Conservation (phyloP, 2,797 vertebrate genomes). For the Cryptoblepharus egeriae region DNA sequence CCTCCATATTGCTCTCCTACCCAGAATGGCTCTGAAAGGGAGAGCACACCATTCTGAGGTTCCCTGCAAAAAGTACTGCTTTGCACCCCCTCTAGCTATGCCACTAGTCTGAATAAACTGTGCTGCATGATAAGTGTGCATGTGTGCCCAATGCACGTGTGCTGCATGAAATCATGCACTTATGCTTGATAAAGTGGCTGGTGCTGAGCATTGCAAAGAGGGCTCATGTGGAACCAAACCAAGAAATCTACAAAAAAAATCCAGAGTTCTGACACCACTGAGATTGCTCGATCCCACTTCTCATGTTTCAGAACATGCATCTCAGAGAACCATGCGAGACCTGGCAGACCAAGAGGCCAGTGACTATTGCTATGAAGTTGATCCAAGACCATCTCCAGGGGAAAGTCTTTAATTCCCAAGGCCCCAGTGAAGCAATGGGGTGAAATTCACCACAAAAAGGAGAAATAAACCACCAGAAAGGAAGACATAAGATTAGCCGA, state of each 20-base stretch:
- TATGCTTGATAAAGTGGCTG: neutral
- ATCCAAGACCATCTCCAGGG: neutral
- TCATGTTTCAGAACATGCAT: neutral
- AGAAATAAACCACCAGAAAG: neutral
- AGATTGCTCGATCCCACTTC: neutral
- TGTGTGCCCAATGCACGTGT: too few relatives aligned
- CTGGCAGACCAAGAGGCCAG: neutral
- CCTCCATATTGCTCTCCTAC: too few relatives aligned
- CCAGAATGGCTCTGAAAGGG: too few relatives aligned
- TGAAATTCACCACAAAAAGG: neutral
- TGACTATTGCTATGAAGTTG: neutral
- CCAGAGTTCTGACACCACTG: too few relatives aligned
- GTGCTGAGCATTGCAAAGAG: neutral
- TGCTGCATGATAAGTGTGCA: too few relatives aligned
- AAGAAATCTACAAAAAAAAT: neutral
- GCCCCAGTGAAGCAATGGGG: too few relatives aligned
- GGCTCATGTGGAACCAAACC: neutral
- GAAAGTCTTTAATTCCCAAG: neutral
- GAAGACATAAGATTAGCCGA: neutral
- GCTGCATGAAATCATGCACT: too few relatives aligned
- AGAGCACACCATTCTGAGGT: too few relatives aligned
- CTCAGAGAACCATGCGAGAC: neutral
- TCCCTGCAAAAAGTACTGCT: too few relatives aligned
- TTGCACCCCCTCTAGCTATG: too few relatives aligned
- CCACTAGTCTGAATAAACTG: too few relatives aligned